These are phyloP conservation scores for Euura saliciscinereae DNA, from an alignment of 1,140 invertebrate genomes.

Conservation along the genomic window DNA sequence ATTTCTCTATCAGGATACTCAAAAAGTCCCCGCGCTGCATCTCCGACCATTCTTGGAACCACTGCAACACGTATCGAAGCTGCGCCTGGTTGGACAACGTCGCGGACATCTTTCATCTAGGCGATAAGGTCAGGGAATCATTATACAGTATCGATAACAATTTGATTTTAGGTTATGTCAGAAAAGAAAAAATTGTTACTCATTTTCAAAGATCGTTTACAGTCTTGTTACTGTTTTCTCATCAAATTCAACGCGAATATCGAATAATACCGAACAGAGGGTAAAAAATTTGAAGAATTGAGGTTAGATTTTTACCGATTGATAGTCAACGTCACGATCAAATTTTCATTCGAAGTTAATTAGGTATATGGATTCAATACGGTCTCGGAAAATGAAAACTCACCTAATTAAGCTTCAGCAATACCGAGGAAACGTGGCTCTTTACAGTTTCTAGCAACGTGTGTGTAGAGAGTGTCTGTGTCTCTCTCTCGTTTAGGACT, in stretches of 20 bases:
- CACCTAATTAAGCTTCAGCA: not conserved
- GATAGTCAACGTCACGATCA: not conserved
- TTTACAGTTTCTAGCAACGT: not conserved
- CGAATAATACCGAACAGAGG: not conserved
- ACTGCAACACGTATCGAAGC: slow-evolving; percentile 78
- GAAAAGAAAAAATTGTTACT: no score
- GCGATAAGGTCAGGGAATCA: slow-evolving; percentile 16
- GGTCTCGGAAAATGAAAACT: not conserved
- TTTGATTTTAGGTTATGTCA: no score
- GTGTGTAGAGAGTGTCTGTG: not conserved
- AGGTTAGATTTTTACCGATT: not conserved
- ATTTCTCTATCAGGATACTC: slow-evolving; percentile 74
- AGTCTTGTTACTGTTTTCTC: not conserved
- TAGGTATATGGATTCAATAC: not conserved
- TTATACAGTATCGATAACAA: not conserved
- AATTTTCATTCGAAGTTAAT: not conserved
- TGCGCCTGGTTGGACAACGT: slow-evolving; percentile 70
- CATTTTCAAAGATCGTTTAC: no score
- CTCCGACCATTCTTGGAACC: slow-evolving; percentile 90
- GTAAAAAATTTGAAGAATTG: slow-evolving; percentile 1
- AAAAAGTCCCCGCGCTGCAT: slow-evolving; percentile 85
- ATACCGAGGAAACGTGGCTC: no score
- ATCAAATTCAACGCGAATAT: not conserved
- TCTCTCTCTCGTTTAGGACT: not conserved
- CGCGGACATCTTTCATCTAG: slow-evolving; percentile 49